These are phyloP conservation scores for Lithophane ornitopus DNA, from an alignment of 2,888 invertebrate species.

Conservation along the genomic window DNA sequence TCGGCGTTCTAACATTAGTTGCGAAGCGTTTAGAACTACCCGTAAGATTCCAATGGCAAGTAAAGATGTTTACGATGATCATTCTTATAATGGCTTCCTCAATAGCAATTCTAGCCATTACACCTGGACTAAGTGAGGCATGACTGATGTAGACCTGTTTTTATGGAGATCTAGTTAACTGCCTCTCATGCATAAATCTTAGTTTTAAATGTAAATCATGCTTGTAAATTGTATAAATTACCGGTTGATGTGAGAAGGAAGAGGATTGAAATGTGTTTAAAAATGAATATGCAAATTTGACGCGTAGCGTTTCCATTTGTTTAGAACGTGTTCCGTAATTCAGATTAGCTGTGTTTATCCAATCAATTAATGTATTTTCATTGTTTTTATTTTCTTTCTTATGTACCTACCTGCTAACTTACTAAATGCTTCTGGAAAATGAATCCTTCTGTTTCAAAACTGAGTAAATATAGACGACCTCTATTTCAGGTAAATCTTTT, in stretches of 20 bases:
- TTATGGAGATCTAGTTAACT: slow-evolving; percentile 50
- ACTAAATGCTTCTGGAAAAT: not conserved
- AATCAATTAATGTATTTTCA: not conserved
- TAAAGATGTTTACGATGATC: slow-evolving; percentile 45
- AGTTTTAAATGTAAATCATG: slow-evolving; percentile 53
- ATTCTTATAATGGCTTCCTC: slow-evolving; percentile 60
- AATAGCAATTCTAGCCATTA: slow-evolving; percentile 39
- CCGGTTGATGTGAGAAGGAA: slow-evolving; percentile 20
- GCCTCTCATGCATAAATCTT: slow-evolving; percentile 44
- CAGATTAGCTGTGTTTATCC: not conserved
- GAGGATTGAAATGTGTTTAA: not conserved
- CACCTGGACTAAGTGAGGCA: slow-evolving; percentile 52
- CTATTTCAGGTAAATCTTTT: not conserved
- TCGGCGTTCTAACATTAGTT: slow-evolving; percentile 23
- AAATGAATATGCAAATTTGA: slow-evolving; percentile 5
- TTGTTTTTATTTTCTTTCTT: not conserved
- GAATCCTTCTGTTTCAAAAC: not conserved
- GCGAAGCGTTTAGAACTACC: slow-evolving; percentile 22
- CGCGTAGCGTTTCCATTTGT: not conserved
- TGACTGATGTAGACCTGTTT: slow-evolving; percentile 52
- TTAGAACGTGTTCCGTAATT: not conserved
- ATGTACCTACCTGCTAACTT: not conserved
- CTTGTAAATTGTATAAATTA: slow-evolving; percentile 51
- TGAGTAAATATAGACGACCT: not conserved
- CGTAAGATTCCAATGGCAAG: slow-evolving; percentile 33